Conservation (phyloP, 2,888 invertebrate species). For the Pecten maximus region DNA sequence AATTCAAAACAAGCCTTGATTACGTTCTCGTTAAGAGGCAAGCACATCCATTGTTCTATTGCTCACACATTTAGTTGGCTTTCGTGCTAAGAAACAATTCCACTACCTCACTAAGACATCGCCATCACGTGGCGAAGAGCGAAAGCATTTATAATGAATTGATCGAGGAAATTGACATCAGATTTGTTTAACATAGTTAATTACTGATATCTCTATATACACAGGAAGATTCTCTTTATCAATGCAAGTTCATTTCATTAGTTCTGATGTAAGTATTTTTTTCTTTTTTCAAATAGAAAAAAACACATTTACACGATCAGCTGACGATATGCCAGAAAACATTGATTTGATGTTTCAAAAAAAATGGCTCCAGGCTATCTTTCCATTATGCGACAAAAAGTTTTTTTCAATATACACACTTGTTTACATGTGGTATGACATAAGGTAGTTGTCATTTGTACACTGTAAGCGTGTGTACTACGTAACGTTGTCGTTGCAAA, state of each 20-base stretch:
- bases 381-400: too few relatives aligned
- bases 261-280: background rate
- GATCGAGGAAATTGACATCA: slow-evolving; percentile 11
- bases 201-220: background rate
- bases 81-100: slow-evolving; percentile 13
- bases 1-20: slow-evolving; percentile 24
- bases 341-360: too few relatives aligned
- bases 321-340: background rate
- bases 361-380: too few relatives aligned
- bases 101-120: background rate
- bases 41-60: background rate
- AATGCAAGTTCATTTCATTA: background rate
- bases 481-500: too few relatives aligned
- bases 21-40: slow-evolving; percentile 6
- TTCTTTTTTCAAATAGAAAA: background rate
- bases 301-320: background rate
- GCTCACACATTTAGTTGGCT: background rate
- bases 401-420: too few relatives aligned
- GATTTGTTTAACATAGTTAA: background rate
- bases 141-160: slow-evolving; percentile 30
- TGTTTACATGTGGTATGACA: too few relatives aligned
- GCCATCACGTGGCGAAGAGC: background rate
- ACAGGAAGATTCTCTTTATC: background rate
- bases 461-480: too few relatives aligned
- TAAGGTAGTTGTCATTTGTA: too few relatives aligned